Conservation (phyloP, 2,113 vertebrate genomes). For the Alligator mississippiensis region DNA sequence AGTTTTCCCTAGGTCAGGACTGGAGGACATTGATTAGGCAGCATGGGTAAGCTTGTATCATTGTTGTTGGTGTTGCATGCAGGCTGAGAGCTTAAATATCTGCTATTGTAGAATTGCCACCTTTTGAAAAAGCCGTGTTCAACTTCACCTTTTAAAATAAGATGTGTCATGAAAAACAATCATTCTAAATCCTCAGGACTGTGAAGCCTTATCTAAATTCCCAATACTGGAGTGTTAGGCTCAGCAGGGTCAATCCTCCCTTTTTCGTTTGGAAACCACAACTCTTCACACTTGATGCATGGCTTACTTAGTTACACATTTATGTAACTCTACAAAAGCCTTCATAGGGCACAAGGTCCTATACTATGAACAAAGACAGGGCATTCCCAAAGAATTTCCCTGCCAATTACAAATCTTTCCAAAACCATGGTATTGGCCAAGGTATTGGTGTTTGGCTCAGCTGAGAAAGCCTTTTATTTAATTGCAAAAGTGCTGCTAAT, state of each 20-base stretch:
- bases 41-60: background rate
- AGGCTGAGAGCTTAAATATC: background rate
- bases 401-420: slow-evolving; percentile 4
- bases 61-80: background rate
- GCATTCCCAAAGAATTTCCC: background rate
- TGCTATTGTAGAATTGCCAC: background rate
- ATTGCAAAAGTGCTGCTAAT: background rate
- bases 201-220: background rate
- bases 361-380: background rate
- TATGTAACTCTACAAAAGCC: background rate
- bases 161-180: background rate
- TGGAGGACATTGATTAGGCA: background rate
- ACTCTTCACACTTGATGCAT: background rate
- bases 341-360: background rate
- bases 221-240: background rate
- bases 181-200: background rate
- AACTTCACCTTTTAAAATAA: background rate
- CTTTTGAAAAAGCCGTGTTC: fast-evolving
- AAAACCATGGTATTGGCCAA: background rate
- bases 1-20: background rate
- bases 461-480: slow-evolving; percentile 24
- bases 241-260: background rate
- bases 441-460: background rate
- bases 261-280: background rate
- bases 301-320: background rate